phyloP scores from a whole-genome alignment of 2,797 vertebrate species.

The Pogonophryne albipinna region DNA sequence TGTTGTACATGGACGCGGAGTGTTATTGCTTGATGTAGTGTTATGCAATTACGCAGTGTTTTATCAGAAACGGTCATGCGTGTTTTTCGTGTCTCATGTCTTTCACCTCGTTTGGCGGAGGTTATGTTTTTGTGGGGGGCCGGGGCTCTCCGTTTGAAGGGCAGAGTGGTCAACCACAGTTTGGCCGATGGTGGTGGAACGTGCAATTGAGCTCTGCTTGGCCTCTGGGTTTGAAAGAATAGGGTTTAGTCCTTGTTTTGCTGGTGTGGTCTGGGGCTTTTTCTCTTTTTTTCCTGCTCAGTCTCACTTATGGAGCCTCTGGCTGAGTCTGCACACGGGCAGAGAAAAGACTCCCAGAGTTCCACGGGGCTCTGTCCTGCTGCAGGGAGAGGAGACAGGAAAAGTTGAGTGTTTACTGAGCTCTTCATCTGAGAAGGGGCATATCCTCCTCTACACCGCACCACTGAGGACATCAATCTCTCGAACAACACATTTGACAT shows the following conservation, averaged over 20 bases:
- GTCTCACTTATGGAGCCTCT: constrained; percentile 64
- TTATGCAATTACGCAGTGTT: constrained; percentile 61
- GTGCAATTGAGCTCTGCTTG: constrained; percentile 80
- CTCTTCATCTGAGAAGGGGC: constrained; percentile 67
- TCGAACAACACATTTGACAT: constrained; percentile 67
- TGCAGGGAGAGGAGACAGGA: constrained; percentile 66
- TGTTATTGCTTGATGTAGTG: constrained; percentile 58
- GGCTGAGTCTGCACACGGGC: constrained; percentile 59
- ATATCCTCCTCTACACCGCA: constrained; percentile 63
- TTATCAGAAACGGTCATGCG: constrained; percentile 59
- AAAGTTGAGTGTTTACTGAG: constrained; percentile 70
- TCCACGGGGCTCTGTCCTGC: constrained; percentile 56
- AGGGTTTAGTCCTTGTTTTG: constrained; percentile 80
- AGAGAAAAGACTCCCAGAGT: constrained; percentile 49
- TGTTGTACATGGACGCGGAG: constrained; percentile 58
- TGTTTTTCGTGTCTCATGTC: constrained; percentile 67
- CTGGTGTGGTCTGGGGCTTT: constrained; percentile 77
- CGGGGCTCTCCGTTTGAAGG: constrained; percentile 73
- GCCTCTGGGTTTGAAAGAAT: constrained; percentile 74
- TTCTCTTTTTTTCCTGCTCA: constrained; percentile 25
- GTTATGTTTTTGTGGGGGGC: constrained; percentile 70
- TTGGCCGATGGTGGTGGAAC: constrained; percentile 79
- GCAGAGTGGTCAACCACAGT: constrained; percentile 77
- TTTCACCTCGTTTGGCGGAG: constrained; percentile 72
- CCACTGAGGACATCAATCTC: constrained; percentile 63